Base-by-base conservation (phyloP, 1,140 invertebrate genomes). In the Papilio polytes region DNA sequence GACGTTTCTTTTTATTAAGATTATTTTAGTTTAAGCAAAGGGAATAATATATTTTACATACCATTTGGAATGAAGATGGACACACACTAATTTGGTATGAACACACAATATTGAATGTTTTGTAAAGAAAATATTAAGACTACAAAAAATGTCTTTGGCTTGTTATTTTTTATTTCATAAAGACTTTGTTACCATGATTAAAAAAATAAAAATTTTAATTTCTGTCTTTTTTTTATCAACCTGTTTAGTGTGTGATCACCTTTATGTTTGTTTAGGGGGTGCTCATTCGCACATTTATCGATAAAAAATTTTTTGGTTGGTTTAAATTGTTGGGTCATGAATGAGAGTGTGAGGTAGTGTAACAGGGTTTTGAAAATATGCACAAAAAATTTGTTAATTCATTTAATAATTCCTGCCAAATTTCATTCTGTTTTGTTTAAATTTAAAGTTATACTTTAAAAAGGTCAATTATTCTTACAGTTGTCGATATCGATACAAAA, bases 31-130 rank as follows among this genome's bases (percentile, higher is more conserved):
- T 76, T 78, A 78, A 78, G n/a, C 59, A 66, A 78, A 78, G 41
- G 56, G 56, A 78, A 78, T 78, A 78, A 78, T 78, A 78, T 78
- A 78, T 63, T 76, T 78, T 41, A 66, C 56, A 66, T 78, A 78
- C 56, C 53, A 46, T 66, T 78, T 59, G 36, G 22, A n/a, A 66
- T 78, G 36, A 78, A 41, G 56, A 20, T 41, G 26, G 22, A 22
- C 59, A 46, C 46, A 78, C 77, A 78, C 77, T 78, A 46, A 20
- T 36, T 26, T 26, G 20, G 72, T 48, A 44, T 44, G 44, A 72
- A 31, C 26, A 46, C 3, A 36, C 7, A 20, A 53, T 53, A 7
- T 63, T 63, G 20, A 22, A 2, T 6, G 13, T 22, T 63, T 22
- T 63, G 12, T 22, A 22, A 63, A 18, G 3, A 48, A 48, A 51